phyloP scores from a whole-genome alignment of 2,888 invertebrate genomes.

The Seira sanloemensis region DNA sequence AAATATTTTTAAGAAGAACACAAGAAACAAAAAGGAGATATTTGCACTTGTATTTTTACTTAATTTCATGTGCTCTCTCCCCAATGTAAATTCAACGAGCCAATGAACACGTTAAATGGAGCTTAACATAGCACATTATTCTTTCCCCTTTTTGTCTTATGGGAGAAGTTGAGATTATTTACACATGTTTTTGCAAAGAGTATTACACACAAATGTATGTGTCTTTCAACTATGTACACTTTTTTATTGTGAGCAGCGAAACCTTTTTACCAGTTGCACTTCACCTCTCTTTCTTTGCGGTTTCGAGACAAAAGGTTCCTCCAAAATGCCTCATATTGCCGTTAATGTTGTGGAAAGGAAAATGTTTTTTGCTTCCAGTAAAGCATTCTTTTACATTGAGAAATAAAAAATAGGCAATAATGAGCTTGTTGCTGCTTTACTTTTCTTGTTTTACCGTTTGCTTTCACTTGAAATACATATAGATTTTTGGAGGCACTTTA shows the following conservation, averaged over 20 bases:
- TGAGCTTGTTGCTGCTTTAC: too few species aligned
- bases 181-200: not conserved
- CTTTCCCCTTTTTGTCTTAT: not conserved
- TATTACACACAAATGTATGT: slow-evolving; percentile 6
- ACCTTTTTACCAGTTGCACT: not conserved
- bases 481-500: too few species aligned
- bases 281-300: too few species aligned
- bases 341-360: too few species aligned
- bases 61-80: not conserved
- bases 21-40: not conserved
- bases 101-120: slow-evolving; percentile 51
- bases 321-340: too few species aligned
- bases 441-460: too few species aligned
- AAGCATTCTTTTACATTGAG: too few species aligned
- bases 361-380: too few species aligned
- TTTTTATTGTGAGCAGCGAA: not conserved
- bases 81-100: not conserved
- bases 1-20: not conserved
- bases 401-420: too few species aligned
- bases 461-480: too few species aligned
- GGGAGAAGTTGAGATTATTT: not conserved
- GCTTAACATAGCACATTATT: slow-evolving; percentile 39
- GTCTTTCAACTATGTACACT: slow-evolving; percentile 24
- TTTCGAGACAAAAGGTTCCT: too few species aligned
- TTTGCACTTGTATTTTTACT: not conserved